Conservation (phyloP, 2,888 invertebrate species). For the Rhodophaea formosa region DNA sequence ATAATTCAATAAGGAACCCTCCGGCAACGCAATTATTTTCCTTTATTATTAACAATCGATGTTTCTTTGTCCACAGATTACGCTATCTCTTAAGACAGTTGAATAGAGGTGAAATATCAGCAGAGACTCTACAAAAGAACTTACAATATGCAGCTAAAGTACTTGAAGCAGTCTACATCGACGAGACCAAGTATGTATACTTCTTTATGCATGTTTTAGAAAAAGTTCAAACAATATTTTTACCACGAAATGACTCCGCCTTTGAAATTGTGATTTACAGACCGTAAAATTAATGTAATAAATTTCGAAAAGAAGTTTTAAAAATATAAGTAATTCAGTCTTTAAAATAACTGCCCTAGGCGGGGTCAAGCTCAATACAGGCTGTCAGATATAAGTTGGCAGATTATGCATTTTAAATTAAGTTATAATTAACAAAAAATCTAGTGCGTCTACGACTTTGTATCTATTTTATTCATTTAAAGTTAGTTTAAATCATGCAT, state of each 20-base stretch:
- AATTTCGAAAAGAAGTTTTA: slow-evolving; percentile 5
- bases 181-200: slow-evolving; percentile 93
- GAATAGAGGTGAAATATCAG: slow-evolving; percentile 92
- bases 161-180: slow-evolving; percentile 95
- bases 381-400: slow-evolving; percentile 4
- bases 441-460: too few species aligned
- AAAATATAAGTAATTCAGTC: neutral
- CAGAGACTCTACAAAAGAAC: slow-evolving; percentile 94
- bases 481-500: too few species aligned
- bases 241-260: neutral
- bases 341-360: neutral
- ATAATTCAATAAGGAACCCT: neutral
- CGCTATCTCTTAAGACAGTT: slow-evolving; percentile 94
- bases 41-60: slow-evolving; percentile 5
- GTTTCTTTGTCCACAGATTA: slow-evolving; percentile 85
- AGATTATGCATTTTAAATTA: too few species aligned
- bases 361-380: neutral
- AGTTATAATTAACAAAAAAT: too few species aligned
- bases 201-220: slow-evolving; percentile 5
- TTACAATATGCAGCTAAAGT: slow-evolving; percentile 96
- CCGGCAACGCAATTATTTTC: neutral
- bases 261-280: neutral
- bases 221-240: neutral
- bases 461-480: too few species aligned
- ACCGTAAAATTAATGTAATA: neutral